phyloP scores from a whole-genome alignment of 2,888 invertebrate species.

The Drosophila histrio region DNA sequence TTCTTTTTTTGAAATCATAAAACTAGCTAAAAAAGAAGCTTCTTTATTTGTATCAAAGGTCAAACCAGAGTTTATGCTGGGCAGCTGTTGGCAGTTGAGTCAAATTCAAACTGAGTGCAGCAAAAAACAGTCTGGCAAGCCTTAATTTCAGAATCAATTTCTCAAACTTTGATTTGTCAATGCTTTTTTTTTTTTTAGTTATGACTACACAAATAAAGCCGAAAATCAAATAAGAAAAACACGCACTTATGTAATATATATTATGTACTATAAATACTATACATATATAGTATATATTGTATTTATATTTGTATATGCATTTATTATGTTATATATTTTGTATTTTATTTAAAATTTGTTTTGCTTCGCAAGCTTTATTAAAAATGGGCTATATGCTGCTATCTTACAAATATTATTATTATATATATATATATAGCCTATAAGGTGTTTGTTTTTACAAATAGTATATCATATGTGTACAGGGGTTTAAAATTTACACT shows the following conservation, averaged over 20 bases:
- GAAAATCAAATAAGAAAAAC: slow-evolving; percentile 23
- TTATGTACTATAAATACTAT: slow-evolving; percentile 3
- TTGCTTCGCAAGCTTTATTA: slow-evolving; percentile 67
- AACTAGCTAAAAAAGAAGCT: slow-evolving; percentile 24
- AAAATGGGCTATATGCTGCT: slow-evolving; percentile 43
- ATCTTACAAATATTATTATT: slow-evolving; percentile 38
- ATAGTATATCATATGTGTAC: slow-evolving; percentile 41
- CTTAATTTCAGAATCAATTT: slow-evolving; percentile 12
- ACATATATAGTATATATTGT: slow-evolving; percentile 3
- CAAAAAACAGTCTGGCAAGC: background rate
- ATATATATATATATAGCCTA: slow-evolving; percentile 33
- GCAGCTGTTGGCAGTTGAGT: background rate
- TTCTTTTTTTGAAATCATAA: slow-evolving; percentile 11
- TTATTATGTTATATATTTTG: slow-evolving; percentile 8
- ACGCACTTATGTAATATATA: background rate
- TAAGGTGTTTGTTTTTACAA: slow-evolving; percentile 55
- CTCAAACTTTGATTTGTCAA: slow-evolving; percentile 72
- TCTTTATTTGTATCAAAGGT: background rate
- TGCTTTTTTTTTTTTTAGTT: slow-evolving; percentile 47
- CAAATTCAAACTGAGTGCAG: background rate
- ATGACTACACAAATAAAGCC: slow-evolving; percentile 11
- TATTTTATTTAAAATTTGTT: slow-evolving; percentile 37
- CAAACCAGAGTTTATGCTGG: background rate
- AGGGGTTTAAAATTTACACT: slow-evolving; percentile 64
- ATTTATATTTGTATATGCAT: background rate